Evolutionary conservation across 2,797 vertebrate genomes (phyloP), one percentile per base, ranked within the genome.

Genomic region (Holocentrus rufus): DNA sequence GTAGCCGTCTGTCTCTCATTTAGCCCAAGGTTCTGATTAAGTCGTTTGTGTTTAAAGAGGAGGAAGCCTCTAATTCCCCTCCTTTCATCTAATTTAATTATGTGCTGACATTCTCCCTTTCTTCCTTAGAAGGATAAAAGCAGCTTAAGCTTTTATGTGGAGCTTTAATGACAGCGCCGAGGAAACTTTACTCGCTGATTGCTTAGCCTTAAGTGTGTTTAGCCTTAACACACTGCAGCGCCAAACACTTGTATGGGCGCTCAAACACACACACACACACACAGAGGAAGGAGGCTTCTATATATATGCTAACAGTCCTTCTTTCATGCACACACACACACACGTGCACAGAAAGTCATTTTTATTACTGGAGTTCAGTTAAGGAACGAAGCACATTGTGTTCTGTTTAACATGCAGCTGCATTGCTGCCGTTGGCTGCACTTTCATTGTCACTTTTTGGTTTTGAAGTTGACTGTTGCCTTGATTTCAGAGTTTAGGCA

Each of bases 61-160:
- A 89, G 80, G 87, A 90, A 89, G 87, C 81, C 81, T 84, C 82
- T 89, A 91, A 92, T 92, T 92, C 90, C 85, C 79, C 90, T 86
- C 87, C 87, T 92, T 92, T 92, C 89, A 92, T 91, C 90, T 90
- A 91, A 92, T 91, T 93, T 89, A 91, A 92, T 93, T 92, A 92
- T 85, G 88, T 78, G 65, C 90, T 88, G 89, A 88, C 87, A 88
- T 88, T 89, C 84, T 89, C 88, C 72, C 85, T 89, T 91, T 88
- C 82, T 90, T 89, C 87, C 83, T 85, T 84, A 67, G 84, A 88
- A 87, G 89, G 89, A 92, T 91, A 90, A 92, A 92, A 91, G 87
- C 89, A 91, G 90, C 90, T 92, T 90, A 89, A 82, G 87, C 85
- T 92, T 92, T 92, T 93, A 90, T 91, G 89, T 87, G 76, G 77